Evolutionary conservation across 1,140 invertebrate genomes (phyloP).

Genomic region (Charaxes varanes): DNA sequence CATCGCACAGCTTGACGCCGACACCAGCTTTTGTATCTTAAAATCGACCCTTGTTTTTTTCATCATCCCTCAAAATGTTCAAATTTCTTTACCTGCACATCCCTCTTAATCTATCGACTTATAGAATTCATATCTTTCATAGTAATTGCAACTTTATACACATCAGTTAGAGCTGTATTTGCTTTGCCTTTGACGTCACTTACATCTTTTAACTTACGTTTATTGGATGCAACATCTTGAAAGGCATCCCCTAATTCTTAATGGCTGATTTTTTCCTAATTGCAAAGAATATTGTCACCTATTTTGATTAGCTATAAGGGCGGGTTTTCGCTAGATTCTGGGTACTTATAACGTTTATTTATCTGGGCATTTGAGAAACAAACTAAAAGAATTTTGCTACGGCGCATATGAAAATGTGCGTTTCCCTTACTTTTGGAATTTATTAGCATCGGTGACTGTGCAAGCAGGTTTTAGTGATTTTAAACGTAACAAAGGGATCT

Average conservation of each 20-base stretch:
- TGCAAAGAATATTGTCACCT: conserved; percentile 27
- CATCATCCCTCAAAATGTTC: conserved; percentile 66
- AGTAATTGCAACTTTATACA: conserved; percentile 25
- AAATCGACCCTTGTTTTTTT: conserved; percentile 69
- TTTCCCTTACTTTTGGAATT: conserved; percentile 62
- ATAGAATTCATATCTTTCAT: conserved; percentile 9
- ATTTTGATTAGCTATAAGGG: neutral
- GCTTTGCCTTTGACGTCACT: conserved; percentile 4
- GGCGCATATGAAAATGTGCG: conserved; percentile 51
- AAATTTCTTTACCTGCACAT: conserved; percentile 69
- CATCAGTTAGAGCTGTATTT: conserved; percentile 16
- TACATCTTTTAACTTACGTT: conserved; percentile 26
- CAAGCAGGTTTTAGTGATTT: conserved; percentile 49
- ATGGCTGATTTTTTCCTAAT: conserved; percentile 47
- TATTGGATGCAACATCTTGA: conserved; percentile 58
- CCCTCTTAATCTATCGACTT: conserved; percentile 15
- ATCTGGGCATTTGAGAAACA: conserved; percentile 7
- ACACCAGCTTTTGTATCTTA: conserved; percentile 64
- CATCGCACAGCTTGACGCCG: conserved; percentile 62
- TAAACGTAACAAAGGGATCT: conserved; percentile 35
- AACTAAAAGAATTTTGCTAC: conserved; percentile 56
- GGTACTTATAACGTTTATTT: conserved; percentile 23
- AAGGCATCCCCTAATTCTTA: conserved; percentile 58
- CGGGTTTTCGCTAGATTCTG: conserved; percentile 22
- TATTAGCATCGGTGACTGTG: conserved; percentile 55